Evolutionary conservation across 2,888 invertebrate genomes (phyloP).

Genomic region (Argyresthia albistria): DNA sequence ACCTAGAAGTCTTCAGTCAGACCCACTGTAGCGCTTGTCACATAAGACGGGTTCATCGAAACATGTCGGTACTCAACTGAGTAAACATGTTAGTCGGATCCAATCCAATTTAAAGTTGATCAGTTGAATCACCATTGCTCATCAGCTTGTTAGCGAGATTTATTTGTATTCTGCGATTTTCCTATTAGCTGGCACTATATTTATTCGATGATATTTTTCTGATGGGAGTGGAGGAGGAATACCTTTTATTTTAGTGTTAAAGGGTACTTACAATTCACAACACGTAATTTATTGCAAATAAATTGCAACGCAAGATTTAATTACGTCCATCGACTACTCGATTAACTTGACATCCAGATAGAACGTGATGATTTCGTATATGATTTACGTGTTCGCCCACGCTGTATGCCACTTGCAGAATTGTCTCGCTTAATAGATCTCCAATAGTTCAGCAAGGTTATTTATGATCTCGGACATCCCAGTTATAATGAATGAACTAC

Average conservation of each 20-base stretch:
- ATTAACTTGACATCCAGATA: background rate
- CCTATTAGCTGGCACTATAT: background rate
- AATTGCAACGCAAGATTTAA: conserved; percentile 8
- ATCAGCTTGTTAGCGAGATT: conserved; percentile 27
- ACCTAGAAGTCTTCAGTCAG: background rate
- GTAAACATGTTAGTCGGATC: conserved; percentile 31
- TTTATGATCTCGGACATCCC: conserved; percentile 1
- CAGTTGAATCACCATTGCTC: conserved; percentile 41
- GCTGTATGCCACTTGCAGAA: background rate
- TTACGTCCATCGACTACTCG: background rate
- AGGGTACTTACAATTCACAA: too few relatives aligned
- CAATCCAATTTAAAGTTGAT: conserved; percentile 45
- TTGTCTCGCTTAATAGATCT: conserved; percentile 5
- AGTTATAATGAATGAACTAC: conserved; percentile 5
- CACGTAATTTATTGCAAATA: too few relatives aligned
- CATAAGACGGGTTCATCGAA: conserved; percentile 38
- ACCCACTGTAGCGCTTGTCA: background rate
- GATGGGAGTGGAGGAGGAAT: too few relatives aligned
- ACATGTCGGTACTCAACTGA: conserved; percentile 44
- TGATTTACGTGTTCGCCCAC: conserved; percentile 4
- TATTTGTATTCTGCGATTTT: conserved; percentile 11
- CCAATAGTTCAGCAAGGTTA: conserved; percentile 9
- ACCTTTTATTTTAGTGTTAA: too few relatives aligned
- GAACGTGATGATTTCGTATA: conserved; percentile 1
- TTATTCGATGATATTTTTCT: background rate